Conservation (phyloP, 2,797 vertebrate genomes). For the Amniataba percoides region DNA sequence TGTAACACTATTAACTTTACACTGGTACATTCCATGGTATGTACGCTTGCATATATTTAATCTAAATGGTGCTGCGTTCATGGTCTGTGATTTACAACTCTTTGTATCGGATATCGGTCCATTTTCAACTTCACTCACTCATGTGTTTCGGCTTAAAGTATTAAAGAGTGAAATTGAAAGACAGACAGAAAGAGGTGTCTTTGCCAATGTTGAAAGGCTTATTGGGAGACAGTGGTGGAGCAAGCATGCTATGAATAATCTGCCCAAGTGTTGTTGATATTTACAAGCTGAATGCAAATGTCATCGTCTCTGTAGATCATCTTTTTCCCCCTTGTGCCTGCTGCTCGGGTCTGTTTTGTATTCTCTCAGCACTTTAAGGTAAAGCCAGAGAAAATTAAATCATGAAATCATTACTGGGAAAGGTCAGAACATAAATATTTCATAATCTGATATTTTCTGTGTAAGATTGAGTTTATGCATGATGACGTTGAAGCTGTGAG, state of each 20-base stretch:
- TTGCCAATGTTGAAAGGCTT: slow-evolving; percentile 55
- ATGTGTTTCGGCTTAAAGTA: slow-evolving; percentile 61
- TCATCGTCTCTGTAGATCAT: slow-evolving; percentile 75
- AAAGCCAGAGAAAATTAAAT: slow-evolving; percentile 83
- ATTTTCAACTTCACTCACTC: slow-evolving; percentile 65
- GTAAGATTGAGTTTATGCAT: slow-evolving; percentile 73
- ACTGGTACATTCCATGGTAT: slow-evolving; percentile 68
- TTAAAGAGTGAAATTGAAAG: slow-evolving; percentile 65
- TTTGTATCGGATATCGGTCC: slow-evolving; percentile 48
- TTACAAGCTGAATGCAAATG: slow-evolving; percentile 82
- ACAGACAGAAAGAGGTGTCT: slow-evolving; percentile 59
- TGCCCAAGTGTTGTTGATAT: slow-evolving; percentile 80
- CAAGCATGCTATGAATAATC: slow-evolving; percentile 70
- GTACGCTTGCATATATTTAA: slow-evolving; percentile 62
- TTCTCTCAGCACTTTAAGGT: slow-evolving; percentile 80
- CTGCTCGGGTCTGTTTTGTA: slow-evolving; percentile 73
- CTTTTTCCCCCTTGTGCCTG: slow-evolving; percentile 39
- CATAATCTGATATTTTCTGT: slow-evolving; percentile 84
- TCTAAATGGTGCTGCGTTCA: slow-evolving; percentile 44
- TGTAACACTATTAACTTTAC: slow-evolving; percentile 79
- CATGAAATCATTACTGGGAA: slow-evolving; percentile 82
- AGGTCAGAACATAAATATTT: slow-evolving; percentile 87
- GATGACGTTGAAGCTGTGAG: slow-evolving; percentile 49
- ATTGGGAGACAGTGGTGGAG: slow-evolving; percentile 55
- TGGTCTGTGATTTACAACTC: slow-evolving; percentile 59